Evolutionary conservation across 2,113 vertebrate species (phyloP), one percentile per base, ranked within the genome.

Genomic region (Brachyhypopomus gauderio): DNA sequence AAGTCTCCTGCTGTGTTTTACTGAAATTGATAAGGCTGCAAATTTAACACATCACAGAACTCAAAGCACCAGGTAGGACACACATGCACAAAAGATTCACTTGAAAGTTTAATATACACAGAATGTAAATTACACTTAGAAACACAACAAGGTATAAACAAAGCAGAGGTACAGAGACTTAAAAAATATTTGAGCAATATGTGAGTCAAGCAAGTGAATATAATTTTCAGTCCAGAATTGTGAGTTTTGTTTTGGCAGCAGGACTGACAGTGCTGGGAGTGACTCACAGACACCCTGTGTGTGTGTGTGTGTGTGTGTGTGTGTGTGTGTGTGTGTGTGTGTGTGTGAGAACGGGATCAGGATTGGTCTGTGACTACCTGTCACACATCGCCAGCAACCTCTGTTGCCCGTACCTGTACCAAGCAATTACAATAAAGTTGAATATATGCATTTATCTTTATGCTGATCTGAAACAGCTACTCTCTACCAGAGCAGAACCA

Each of bases 231-330:
- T 48, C 23, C 38, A 30, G 23, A 48, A 48, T 17, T 3, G 1
- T 48, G 25, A 30, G 38, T 75, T 75, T 75, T 66, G 41, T 55
- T 58, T 75, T 58, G 27, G 59, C 52, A 56, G 27, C 72, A 75
- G 41, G 20, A 25, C 60, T 62, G 56, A 30, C 48, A 27, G 23
- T 79, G 56, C 4, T 56, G 6, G 20, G 22, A 62, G 6, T 79
- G 66, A 71, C 66, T 71, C 55, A 45, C 34, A 20, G 64, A 19
- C 9, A 38, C 20, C 34, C 69, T 72, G 25, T 72, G 27, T 27
- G 30, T 30, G 45, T 58, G 59, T 62, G 22, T 78, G 45, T n/a
- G 20, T 45, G 34, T 9, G 12, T 22, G n/a, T n/a, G n/a, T n/a
- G n/a, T n/a, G n/a, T n/a, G n/a, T n/a, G n/a, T n/a, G n/a, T n/a